These are phyloP conservation scores for Poeciliopsis gracilis DNA, from an alignment of 2,797 vertebrate genomes.

Conservation along the genomic window DNA sequence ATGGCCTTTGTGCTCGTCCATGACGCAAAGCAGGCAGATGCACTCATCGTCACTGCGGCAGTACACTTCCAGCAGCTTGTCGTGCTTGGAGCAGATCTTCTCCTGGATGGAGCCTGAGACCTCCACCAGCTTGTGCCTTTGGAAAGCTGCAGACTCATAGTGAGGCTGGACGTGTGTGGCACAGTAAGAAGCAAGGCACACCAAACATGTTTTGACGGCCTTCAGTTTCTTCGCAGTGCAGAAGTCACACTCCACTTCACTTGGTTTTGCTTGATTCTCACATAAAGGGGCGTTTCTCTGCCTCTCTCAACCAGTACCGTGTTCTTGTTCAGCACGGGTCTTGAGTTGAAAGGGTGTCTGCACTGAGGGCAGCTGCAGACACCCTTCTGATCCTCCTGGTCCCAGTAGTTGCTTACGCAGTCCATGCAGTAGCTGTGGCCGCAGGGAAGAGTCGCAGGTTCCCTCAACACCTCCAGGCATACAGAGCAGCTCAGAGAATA, in stretches of 20 bases:
- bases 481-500: slow-evolving; percentile 58
- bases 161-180: slow-evolving; percentile 86
- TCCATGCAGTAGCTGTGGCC: slow-evolving; percentile 74
- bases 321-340: slow-evolving; percentile 70
- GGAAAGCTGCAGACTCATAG: slow-evolving; percentile 84
- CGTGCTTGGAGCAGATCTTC: slow-evolving; percentile 84
- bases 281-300: neutral
- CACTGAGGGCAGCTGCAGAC: slow-evolving; percentile 73
- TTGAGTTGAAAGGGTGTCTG: slow-evolving; percentile 59
- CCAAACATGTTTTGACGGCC: slow-evolving; percentile 86
- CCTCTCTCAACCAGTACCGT: slow-evolving; percentile 66
- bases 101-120: slow-evolving; percentile 74
- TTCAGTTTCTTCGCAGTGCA: slow-evolving; percentile 77
- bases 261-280: slow-evolving; percentile 7
- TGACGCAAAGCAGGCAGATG: slow-evolving; percentile 88
- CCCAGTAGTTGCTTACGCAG: slow-evolving; percentile 72
- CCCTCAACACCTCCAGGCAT: slow-evolving; percentile 68
- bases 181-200: slow-evolving; percentile 91
- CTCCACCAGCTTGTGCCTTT: slow-evolving; percentile 82
- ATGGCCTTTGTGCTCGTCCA: slow-evolving; percentile 84
- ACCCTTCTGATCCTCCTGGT: slow-evolving; percentile 55
- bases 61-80: slow-evolving; percentile 87
- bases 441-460: slow-evolving; percentile 69
- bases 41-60: slow-evolving; percentile 81
- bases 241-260: slow-evolving; percentile 82